Evolutionary conservation across 2,797 vertebrate genomes (phyloP).

Genomic region (Tangara arthus): DNA sequence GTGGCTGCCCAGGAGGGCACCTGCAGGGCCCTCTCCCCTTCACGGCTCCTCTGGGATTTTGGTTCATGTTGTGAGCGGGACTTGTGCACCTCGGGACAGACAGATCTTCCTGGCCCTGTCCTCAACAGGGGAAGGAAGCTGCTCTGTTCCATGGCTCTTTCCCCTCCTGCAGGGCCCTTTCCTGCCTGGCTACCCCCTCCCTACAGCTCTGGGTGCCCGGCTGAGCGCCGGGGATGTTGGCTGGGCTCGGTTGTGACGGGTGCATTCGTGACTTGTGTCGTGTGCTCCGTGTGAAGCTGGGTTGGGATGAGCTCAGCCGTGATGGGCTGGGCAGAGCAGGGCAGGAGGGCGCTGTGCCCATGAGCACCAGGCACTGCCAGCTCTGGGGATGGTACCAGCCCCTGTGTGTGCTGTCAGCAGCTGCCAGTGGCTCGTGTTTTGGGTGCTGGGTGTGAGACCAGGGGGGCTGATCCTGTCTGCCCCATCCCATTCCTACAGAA

Average conservation of each 20-base stretch:
- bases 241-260: fast-evolving
- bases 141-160: fast-evolving
- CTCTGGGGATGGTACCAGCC: not conserved
- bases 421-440: fast-evolving
- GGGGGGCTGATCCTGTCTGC: not conserved
- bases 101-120: not conserved
- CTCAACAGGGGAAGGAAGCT: fast-evolving
- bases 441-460: fast-evolving
- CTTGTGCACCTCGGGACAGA: fast-evolving
- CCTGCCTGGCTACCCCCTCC: not conserved
- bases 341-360: not conserved
- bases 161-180: not conserved
- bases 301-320: fast-evolving
- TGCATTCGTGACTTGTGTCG: fast-evolving
- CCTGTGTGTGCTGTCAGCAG: fast-evolving
- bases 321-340: fast-evolving
- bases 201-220: fast-evolving
- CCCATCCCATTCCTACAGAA: not conserved
- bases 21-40: not conserved
- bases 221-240: fast-evolving
- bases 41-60: not conserved
- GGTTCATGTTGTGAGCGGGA: not conserved
- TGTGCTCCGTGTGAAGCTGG: fast-evolving
- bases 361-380: fast-evolving
- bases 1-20: not conserved